Evolutionary conservation across 2,888 invertebrate genomes (phyloP).

Genomic region (Galeopsomyia nigrocyanea): DNA sequence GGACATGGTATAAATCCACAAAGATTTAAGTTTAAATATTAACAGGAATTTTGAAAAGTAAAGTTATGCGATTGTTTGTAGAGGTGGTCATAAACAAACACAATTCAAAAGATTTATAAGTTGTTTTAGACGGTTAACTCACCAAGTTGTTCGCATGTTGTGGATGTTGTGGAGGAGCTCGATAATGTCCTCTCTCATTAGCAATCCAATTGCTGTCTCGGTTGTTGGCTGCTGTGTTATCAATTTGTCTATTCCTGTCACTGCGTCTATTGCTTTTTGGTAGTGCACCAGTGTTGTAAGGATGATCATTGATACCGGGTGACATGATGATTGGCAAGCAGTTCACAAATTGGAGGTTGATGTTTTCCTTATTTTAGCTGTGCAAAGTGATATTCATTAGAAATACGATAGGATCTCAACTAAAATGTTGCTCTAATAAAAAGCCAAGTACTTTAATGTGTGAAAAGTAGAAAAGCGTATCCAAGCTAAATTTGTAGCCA

Average conservation of each 20-base stretch:
- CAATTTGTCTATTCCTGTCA: slow-evolving; percentile 60
- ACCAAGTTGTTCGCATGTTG: slow-evolving; percentile 64
- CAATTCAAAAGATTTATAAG: too few species aligned
- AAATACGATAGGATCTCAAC: background rate
- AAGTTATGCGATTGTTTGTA: too few species aligned
- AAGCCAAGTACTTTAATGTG: background rate
- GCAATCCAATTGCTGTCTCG: slow-evolving; percentile 48
- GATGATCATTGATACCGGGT: slow-evolving; percentile 61
- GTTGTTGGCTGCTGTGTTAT: slow-evolving; percentile 51
- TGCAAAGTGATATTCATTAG: background rate
- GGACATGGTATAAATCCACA: too few species aligned
- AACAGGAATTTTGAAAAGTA: too few species aligned
- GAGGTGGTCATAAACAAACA: too few species aligned
- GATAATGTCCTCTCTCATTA: slow-evolving; percentile 47
- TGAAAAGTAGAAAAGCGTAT: background rate
- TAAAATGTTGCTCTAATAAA: background rate
- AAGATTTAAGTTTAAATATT: too few species aligned
- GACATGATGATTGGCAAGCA: slow-evolving; percentile 52
- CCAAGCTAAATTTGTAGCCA: too few species aligned
- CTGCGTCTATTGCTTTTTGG: slow-evolving; percentile 64
- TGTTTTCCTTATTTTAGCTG: background rate
- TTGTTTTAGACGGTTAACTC: slow-evolving; percentile 36
- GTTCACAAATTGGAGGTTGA: background rate
- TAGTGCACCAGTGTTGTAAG: slow-evolving; percentile 62
- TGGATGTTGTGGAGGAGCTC: slow-evolving; percentile 43